Base-by-base conservation (phyloP, 2,113 vertebrate genomes). In the Parus major region DNA sequence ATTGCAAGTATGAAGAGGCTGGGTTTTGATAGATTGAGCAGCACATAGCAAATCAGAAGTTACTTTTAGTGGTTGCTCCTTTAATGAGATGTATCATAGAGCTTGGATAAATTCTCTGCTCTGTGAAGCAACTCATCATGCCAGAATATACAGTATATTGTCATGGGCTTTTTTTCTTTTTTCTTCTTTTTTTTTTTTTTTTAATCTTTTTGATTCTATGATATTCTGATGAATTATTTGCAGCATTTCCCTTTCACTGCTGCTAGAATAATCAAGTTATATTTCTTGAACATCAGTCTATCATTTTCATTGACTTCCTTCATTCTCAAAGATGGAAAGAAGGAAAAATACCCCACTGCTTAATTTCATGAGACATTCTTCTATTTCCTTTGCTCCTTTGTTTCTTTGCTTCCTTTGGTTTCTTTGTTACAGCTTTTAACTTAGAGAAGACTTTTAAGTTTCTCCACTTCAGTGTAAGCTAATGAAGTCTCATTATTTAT, bases 171-270 rank as follows among this genome's bases (percentile, higher is more conserved):
- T 96, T 97, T 93, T 94, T 15, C 5, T 35, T 49, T 71, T 73
- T 63, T 31, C 2, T 15, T 35, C n/a, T 42, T 18, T 47, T 17
- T 20, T 44, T 20, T 41, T 15, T 24, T n/a, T 31, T 41, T 39
- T 1, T 1, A 12, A 12, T 24, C 78, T 96, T 95, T 97, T 93
- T 92, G 80, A 97, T 91, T 95, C 78, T 96, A 55, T 93, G 64
- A 71, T 94, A 95, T 95, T 95, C 95, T 97, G 93, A 97, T 96
- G 95, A 97, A 97, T 97, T 96, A 97, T 97, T 97, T 97, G 96
- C 90, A 96, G 55, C 93, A 72, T 96, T 97, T 95, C 96, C 70
- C 78, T 96, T 96, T 97, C 84, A 86, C 52, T 91, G 90, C 88
- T 91, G 76, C 91, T 95, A 68, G 96, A 96, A 96, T 97, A 97